phyloP scores from a whole-genome alignment of 2,113 vertebrate genomes.

The Pelodiscus sinensis region DNA sequence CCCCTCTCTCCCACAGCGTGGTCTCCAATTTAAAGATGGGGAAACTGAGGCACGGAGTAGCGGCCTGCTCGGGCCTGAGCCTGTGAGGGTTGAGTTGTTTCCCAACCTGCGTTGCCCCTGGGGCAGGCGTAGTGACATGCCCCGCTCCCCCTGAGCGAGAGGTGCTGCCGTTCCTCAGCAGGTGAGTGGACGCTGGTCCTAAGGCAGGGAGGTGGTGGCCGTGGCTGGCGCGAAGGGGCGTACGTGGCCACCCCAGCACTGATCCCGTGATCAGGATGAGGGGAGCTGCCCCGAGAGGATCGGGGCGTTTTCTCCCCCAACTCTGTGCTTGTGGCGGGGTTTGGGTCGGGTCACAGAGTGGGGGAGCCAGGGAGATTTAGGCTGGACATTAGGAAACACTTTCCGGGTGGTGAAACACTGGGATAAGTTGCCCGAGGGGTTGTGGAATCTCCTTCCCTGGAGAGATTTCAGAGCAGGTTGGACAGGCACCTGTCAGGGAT shows the following conservation, averaged over 20 bases:
- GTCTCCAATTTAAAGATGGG: neutral
- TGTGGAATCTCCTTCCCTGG: too few relatives aligned
- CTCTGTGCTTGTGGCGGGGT: neutral
- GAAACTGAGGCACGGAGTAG: neutral
- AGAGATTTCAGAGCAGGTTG: too few relatives aligned
- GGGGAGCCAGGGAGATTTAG: neutral
- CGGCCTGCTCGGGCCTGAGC: neutral
- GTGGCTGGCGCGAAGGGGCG: too few relatives aligned
- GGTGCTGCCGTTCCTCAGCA: too few relatives aligned
- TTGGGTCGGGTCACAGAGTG: neutral
- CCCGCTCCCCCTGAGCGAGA: neutral
- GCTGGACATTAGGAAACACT: too few relatives aligned
- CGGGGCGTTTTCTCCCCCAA: neutral
- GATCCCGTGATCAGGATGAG: neutral
- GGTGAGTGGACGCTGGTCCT: too few relatives aligned
- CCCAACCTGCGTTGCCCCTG: neutral
- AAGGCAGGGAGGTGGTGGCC: too few relatives aligned
- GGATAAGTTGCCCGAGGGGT: too few relatives aligned
- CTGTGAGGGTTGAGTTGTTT: neutral
- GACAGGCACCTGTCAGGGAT: too few relatives aligned
- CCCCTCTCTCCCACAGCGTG: neutral
- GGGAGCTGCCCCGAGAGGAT: neutral
- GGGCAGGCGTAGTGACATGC: rapidly evolving
- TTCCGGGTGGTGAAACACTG: too few relatives aligned
- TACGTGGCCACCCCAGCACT: too few relatives aligned